Evolutionary conservation across 2,888 invertebrate species (phyloP).

Genomic region (Napeogenes inachia): DNA sequence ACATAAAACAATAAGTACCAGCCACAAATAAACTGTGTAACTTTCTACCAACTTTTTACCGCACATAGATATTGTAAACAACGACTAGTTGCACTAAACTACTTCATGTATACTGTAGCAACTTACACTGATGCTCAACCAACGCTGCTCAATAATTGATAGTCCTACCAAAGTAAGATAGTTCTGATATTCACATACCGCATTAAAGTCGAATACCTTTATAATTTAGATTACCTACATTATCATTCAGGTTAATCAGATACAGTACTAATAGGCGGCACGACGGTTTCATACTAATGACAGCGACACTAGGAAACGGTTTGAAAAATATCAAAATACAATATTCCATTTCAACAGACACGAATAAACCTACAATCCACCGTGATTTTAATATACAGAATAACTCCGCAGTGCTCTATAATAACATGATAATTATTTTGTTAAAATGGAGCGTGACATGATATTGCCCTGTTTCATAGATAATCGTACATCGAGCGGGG

Average conservation of each 20-base stretch:
- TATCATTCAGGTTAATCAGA: background rate
- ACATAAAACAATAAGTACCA: slow-evolving; percentile 27
- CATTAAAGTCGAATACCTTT: background rate
- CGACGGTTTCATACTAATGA: background rate
- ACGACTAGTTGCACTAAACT: slow-evolving; percentile 17
- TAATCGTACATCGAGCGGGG: slow-evolving; percentile 71
- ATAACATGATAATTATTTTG: slow-evolving; percentile 29
- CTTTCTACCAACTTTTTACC: slow-evolving; percentile 9
- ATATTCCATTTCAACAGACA: slow-evolving; percentile 21
- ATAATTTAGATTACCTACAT: background rate
- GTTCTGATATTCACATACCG: background rate
- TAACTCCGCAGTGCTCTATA: slow-evolving; percentile 22
- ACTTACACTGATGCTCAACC: slow-evolving; percentile 27
- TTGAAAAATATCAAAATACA: background rate
- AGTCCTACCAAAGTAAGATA: background rate
- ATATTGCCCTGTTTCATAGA: slow-evolving; percentile 75
- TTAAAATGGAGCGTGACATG: slow-evolving; percentile 57
- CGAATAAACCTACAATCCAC: slow-evolving; percentile 31
- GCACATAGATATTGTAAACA: slow-evolving; percentile 20
- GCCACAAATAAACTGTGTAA: slow-evolving; percentile 17
- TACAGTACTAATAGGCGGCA: background rate
- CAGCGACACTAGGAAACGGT: slow-evolving; percentile 4
- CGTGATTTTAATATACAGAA: slow-evolving; percentile 30
- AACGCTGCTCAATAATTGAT: slow-evolving; percentile 24
- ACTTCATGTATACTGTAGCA: slow-evolving; percentile 5